Base-by-base conservation (phyloP, 2,888 invertebrate genomes). In the Eretmocerus hayati region DNA sequence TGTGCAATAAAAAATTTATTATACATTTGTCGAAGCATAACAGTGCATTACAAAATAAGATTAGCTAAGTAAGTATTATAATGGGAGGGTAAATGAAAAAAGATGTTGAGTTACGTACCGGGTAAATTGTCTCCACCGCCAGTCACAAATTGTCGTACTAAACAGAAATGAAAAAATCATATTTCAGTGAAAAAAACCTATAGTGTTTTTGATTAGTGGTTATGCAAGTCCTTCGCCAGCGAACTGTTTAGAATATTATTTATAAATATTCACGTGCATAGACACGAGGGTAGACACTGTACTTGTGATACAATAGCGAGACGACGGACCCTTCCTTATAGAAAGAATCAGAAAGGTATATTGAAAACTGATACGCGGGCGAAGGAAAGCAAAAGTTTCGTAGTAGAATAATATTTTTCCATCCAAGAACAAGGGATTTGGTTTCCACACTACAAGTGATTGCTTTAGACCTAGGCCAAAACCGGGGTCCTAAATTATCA, bases 101-200 rank as follows among this genome's bases (percentile, higher is more conserved):
- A 43, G 50, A 51, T 53, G 11, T 62, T 68, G 69, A 68, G 63
- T 71, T 74, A 74, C 74, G 72, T 75, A 75, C 75, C 75, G 72
- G 73, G 72, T 68, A 74, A 72, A 72, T 72, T 73, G 72, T 73
- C 73, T 72, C 74, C 75, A 69, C 72, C 73, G 67, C 72, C 68
- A 69, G 72, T 69, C 72, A 69, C 69, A 71, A 71, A 72, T 65
- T 71, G 72, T 72, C 72, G 72, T 69, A 72, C 72, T 72, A 72
- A 71, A 71, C 72, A 72, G 71, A 72, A 69, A 72, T 67, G 69
- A 69, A 70, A 68, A 70, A 70, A 68, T 67, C 62, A 67, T 67
- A 65, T 66, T 64, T 64, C 66, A 67, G 65, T 68, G 64, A 65
- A 55, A 65, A 63, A 60, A 60, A 58, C 63, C 58, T 59, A 62